These are phyloP conservation scores for Atopsyche davidsoni DNA, from an alignment of 1,140 invertebrate species.

Conservation along the genomic window DNA sequence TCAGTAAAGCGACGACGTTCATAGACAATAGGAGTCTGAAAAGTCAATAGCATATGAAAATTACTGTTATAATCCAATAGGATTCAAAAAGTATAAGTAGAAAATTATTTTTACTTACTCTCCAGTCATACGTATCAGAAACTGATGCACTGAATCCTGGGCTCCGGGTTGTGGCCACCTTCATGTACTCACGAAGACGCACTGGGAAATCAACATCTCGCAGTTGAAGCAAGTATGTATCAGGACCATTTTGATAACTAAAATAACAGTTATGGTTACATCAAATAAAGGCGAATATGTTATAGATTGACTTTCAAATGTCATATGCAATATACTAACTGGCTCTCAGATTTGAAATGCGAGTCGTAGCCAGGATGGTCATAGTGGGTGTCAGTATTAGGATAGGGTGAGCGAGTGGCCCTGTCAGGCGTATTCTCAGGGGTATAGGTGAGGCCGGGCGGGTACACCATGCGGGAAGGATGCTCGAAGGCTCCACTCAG, in stretches of 20 bases:
- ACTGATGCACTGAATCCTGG: slow-evolving; percentile 60
- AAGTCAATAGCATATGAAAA: slow-evolving; percentile 10
- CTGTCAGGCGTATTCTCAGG: slow-evolving; percentile 63
- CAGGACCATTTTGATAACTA: slow-evolving; percentile 91
- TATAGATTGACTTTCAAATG: neutral
- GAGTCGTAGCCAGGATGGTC: slow-evolving; percentile 79
- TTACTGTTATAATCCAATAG: neutral
- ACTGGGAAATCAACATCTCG: slow-evolving; percentile 90
- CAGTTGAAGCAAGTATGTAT: slow-evolving; percentile 89
- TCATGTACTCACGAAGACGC: slow-evolving; percentile 86
- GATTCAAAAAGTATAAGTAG: slow-evolving; percentile 3
- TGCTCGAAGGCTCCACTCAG: slow-evolving; percentile 78
- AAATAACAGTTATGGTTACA: slow-evolving; percentile 26
- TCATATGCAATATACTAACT: slow-evolving; percentile 55
- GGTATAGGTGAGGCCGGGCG: slow-evolving; percentile 73
- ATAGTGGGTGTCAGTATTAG: slow-evolving; percentile 65
- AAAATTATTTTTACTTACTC: slow-evolving; percentile 50
- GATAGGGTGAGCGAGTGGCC: slow-evolving; percentile 49
- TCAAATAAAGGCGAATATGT: neutral
- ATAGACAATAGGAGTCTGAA: slow-evolving; percentile 75
- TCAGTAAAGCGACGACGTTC: slow-evolving; percentile 88
- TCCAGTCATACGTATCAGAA: slow-evolving; percentile 67
- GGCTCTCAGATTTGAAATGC: slow-evolving; percentile 78
- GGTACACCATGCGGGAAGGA: slow-evolving; percentile 91
- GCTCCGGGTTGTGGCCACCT: slow-evolving; percentile 71